phyloP scores from a whole-genome alignment of 2,113 vertebrate genomes.

The Colius striatus region DNA sequence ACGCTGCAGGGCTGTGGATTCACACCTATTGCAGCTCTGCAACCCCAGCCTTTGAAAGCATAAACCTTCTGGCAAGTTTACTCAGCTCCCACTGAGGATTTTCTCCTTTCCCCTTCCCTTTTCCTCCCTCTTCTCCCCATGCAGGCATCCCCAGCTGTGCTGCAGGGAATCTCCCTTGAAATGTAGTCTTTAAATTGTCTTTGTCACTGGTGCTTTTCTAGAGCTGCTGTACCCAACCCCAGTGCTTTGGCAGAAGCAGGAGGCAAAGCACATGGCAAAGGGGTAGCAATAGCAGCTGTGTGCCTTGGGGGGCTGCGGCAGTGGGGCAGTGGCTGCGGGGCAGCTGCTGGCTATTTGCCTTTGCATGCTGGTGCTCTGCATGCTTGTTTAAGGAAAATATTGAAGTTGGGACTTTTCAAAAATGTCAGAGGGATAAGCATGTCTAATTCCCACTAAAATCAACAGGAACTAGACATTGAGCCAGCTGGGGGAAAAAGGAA shows the following conservation, averaged over 20 bases:
- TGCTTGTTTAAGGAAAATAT: not conserved
- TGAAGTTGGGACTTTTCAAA: not conserved
- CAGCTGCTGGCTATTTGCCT: not conserved
- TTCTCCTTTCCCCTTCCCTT: not conserved
- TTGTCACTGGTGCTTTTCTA: not conserved
- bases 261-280: not conserved
- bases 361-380: not conserved
- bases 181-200: not conserved
- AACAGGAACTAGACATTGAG: not conserved
- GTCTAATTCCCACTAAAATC: not conserved
- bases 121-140: not conserved
- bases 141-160: not conserved
- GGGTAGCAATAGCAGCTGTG: not conserved
- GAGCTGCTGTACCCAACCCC: not conserved
- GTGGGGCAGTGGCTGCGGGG: not conserved
- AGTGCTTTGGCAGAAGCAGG: not conserved
- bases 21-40: not conserved
- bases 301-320: not conserved
- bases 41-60: not conserved
- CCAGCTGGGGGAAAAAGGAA: not conserved
- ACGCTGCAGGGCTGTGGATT: not conserved
- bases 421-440: not conserved
- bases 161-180: not conserved
- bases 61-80: not conserved
- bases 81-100: rapidly evolving